Base-by-base conservation (phyloP, 2,113 vertebrate species). In the Phyllopteryx taeniolatus region DNA sequence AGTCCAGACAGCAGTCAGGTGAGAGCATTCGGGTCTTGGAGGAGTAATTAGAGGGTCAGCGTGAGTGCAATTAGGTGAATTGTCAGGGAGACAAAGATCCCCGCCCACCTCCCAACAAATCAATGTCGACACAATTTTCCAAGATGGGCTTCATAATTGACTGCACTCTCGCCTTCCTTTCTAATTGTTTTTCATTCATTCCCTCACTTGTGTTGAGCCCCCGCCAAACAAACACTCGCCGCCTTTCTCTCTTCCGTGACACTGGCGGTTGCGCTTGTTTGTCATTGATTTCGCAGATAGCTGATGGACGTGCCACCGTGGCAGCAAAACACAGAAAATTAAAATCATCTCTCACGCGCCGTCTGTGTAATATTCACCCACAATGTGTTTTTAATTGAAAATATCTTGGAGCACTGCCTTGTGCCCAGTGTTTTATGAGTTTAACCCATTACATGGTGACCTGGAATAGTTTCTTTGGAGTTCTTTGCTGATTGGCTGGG, bases 61-160 rank as follows among this genome's bases (percentile, higher is more conserved):
- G 71, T 66, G 66, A 84, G 86, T 78, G 85, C 82, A 89, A 86
- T 92, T 91, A 89, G 83, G 80, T 75, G 79, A 82, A 78, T 83
- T 68, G 42, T 47, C 43, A 20, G 71, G 42, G 78, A 84, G 71
- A 75, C 77, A 68, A 80, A 85, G 78, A 84, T 80, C 79, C 86
- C 73, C 67, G 70, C 80, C 80, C 56, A 73, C 80, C 79, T 2
- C 75, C 65, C 70, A 83, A 75, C 86, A 91, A 91, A 92, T 92
- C 88, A 87, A 86, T 91, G 84, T 67, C 51, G 90, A 90, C 82
- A 79, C 85, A 84, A 86, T 82, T 81, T 66, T 83, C 80, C 81
- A 77, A 90, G 86, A 87, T 70, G 78, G 73, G 79, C 87, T 76
- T 83, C n/a, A 81, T 92, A 91, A 93, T 89, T 87, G 87, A 89